Conservation (phyloP, 2,888 invertebrate species). For the Drosophila acutilabella region DNA sequence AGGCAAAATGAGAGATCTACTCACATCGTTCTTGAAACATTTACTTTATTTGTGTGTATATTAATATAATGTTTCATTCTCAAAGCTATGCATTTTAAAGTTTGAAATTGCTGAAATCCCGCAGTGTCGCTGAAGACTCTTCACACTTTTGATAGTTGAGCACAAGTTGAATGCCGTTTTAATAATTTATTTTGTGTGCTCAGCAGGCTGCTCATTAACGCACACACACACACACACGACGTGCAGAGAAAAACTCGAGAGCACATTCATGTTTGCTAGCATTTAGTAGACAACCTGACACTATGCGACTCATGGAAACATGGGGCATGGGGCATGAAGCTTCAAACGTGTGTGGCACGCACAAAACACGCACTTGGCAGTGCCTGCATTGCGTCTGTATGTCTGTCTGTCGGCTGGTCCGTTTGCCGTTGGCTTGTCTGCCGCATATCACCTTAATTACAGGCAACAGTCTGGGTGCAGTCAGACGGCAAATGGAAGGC, state of each 20-base stretch:
- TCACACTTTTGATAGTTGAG: slow-evolving; percentile 50
- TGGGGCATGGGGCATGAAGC: slow-evolving; percentile 12
- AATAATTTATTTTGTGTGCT: slow-evolving; percentile 76
- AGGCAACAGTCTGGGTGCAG: slow-evolving; percentile 80
- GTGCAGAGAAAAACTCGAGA: not conserved
- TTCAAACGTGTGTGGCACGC: slow-evolving; percentile 29
- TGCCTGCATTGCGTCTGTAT: slow-evolving; percentile 16
- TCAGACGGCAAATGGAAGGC: slow-evolving; percentile 76
- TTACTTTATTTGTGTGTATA: slow-evolving; percentile 15
- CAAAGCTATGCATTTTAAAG: slow-evolving; percentile 18
- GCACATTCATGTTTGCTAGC: slow-evolving; percentile 23
- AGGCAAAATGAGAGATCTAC: not conserved
- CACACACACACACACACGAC: slow-evolving; percentile 38
- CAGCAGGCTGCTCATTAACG: slow-evolving; percentile 78
- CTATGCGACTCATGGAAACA: not conserved
- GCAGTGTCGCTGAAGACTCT: slow-evolving; percentile 36
- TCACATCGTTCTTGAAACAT: too few species aligned
- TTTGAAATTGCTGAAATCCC: not conserved
- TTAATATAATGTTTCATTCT: slow-evolving; percentile 7
- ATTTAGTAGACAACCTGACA: slow-evolving; percentile 38
- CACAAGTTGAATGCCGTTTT: slow-evolving; percentile 63
- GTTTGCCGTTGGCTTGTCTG: slow-evolving; percentile 57
- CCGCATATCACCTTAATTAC: slow-evolving; percentile 82
- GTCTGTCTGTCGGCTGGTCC: slow-evolving; percentile 18
- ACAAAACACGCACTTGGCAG: slow-evolving; percentile 68